A percentile compares a stretch with the other conserved stretches of the same genome.
Conservation (phyloP, 1,140 invertebrate species). For the Marisa cornuarietis region DNA sequence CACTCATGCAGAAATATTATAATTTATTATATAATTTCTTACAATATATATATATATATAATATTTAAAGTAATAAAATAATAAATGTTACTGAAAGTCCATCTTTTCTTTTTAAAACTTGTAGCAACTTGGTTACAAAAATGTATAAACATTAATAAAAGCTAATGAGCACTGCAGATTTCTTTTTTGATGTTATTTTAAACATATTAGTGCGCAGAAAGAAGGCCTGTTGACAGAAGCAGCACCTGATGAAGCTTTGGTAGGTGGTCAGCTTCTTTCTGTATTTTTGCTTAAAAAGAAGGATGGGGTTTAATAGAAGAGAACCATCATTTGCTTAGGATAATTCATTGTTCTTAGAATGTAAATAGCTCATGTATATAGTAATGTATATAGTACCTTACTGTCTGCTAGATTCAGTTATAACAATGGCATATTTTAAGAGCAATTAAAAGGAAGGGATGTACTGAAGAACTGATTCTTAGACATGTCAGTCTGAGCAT, state of each 20-base stretch:
- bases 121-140: background rate
- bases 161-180: too few relatives aligned
- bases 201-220: constrained; percentile 82
- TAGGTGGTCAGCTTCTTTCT: constrained; percentile 8
- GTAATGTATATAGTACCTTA: too few relatives aligned
- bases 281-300: too few relatives aligned
- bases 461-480: too few relatives aligned
- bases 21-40: background rate
- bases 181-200: background rate
- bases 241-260: constrained; percentile 83
- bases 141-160: background rate
- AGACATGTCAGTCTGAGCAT: too few relatives aligned
- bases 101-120: background rate
- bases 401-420: too few relatives aligned
- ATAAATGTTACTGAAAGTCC: background rate
- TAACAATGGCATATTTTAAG: too few relatives aligned
- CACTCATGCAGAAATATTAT: background rate
- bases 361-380: too few relatives aligned
- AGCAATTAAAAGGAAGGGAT: too few relatives aligned
- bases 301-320: too few relatives aligned
- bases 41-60: background rate
- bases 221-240: constrained; percentile 93
- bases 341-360: too few relatives aligned
- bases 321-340: too few relatives aligned
- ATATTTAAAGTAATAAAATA: background rate